These are phyloP conservation scores for Standfussiana lucernea DNA, from an alignment of 2,888 invertebrate genomes.

Conservation along the genomic window DNA sequence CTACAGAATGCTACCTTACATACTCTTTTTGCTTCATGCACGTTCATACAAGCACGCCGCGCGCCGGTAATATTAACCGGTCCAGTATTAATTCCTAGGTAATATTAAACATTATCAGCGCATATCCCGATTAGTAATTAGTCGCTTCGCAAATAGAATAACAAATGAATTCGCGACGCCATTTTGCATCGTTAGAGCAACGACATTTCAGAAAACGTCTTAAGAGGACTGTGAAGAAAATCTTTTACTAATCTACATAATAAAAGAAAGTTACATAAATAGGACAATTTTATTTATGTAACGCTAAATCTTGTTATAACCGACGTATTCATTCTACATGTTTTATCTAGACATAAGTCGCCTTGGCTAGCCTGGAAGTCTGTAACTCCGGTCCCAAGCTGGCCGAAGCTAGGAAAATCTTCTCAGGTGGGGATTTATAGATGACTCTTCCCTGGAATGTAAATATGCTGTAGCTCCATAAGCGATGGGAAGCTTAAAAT, in stretches of 20 bases:
- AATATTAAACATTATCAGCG: slow-evolving; percentile 21
- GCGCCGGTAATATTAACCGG: not conserved
- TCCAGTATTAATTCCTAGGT: slow-evolving; percentile 1
- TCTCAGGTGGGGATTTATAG: not conserved
- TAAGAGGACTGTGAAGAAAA: slow-evolving; percentile 6
- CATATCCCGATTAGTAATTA: slow-evolving; percentile 31
- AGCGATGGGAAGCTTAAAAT: not conserved
- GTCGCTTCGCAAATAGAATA: slow-evolving; percentile 40
- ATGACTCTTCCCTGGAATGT: not conserved
- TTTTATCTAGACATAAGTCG: not conserved
- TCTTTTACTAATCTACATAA: no score
- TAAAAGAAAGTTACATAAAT: no score
- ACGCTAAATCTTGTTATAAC: no score
- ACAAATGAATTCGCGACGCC: slow-evolving; percentile 31
- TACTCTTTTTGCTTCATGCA: not conserved
- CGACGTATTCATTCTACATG: no score
- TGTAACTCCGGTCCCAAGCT: not conserved
- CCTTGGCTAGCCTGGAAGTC: not conserved
- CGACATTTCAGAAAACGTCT: not conserved
- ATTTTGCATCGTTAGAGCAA: slow-evolving; percentile 13
- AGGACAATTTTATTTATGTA: no score
- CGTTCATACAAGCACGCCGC: not conserved
- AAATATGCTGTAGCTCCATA: not conserved
- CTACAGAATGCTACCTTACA: no score
- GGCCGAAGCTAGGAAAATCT: not conserved